phyloP scores from a whole-genome alignment of 1,140 invertebrate species.

The Zaprionus gabonicus region DNA sequence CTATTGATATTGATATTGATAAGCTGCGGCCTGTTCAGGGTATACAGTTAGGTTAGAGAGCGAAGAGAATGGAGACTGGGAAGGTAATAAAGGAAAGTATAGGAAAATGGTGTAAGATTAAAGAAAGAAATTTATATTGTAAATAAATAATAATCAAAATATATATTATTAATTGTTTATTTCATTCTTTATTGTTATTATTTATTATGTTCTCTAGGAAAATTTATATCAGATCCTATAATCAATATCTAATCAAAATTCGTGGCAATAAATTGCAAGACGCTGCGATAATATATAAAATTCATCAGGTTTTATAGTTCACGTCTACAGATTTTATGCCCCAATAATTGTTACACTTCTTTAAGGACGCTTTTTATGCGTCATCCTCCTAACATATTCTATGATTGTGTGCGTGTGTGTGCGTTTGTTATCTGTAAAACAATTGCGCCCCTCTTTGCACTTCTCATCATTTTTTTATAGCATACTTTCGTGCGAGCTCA shows the following conservation, averaged over 20 bases:
- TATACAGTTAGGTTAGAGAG: not conserved
- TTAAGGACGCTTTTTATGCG: slow-evolving; percentile 55
- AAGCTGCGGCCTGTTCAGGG: slow-evolving; percentile 7
- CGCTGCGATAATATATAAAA: not conserved
- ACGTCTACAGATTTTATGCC: slow-evolving; percentile 22
- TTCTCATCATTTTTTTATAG: slow-evolving; percentile 76
- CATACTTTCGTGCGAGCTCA: slow-evolving; percentile 70
- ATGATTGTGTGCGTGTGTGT: slow-evolving; percentile 7
- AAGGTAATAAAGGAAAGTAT: not conserved
- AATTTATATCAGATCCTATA: not conserved
- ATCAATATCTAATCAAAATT: not conserved
- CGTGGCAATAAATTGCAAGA: slow-evolving; percentile 14
- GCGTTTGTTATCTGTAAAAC: slow-evolving; percentile 16
- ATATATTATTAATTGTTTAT: too few relatives aligned
- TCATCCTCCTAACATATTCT: not conserved
- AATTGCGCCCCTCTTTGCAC: slow-evolving; percentile 41
- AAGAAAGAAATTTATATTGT: too few relatives aligned
- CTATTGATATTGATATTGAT: slow-evolving; percentile 74
- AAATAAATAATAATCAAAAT: too few relatives aligned
- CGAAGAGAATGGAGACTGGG: not conserved
- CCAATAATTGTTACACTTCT: slow-evolving; percentile 44
- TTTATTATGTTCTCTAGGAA: not conserved
- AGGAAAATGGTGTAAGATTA: too few relatives aligned
- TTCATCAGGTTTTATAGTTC: slow-evolving; percentile 21
- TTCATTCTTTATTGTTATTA: not conserved